phyloP scores from a whole-genome alignment of 2,888 invertebrate genomes.

The Tachina lurida region DNA sequence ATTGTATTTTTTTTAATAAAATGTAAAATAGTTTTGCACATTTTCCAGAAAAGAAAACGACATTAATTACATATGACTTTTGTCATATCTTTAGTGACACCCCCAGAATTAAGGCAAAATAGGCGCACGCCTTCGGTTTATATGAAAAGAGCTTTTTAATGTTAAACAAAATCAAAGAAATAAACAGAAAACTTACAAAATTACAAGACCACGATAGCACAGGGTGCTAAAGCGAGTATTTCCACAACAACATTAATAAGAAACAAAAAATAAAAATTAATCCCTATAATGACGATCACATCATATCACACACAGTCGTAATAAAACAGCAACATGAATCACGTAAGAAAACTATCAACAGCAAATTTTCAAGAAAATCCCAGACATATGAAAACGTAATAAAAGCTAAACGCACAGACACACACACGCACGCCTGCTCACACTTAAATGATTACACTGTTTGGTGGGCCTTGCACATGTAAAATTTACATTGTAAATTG shows the following conservation, averaged over 20 bases:
- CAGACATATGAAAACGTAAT: constrained; percentile 21
- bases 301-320: constrained; percentile 6
- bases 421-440: neutral
- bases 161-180: constrained; percentile 27
- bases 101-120: too few relatives aligned
- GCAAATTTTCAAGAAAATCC: constrained; percentile 46
- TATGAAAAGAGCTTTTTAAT: constrained; percentile 17
- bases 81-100: too few relatives aligned
- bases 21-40: too few relatives aligned
- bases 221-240: constrained; percentile 20
- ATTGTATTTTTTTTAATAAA: too few relatives aligned
- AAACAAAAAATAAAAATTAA: constrained; percentile 16
- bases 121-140: neutral
- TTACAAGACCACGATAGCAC: neutral
- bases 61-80: too few relatives aligned
- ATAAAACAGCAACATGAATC: constrained; percentile 58
- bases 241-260: constrained; percentile 23
- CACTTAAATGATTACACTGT: neutral
- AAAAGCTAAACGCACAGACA: constrained; percentile 6
- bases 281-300: constrained; percentile 33
- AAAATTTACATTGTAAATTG: neutral
- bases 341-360: constrained; percentile 65
- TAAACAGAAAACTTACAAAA: neutral
- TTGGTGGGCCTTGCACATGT: constrained; percentile 10
- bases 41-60: too few relatives aligned